Conservation (phyloP, 1,140 invertebrate genomes). For the Rhynchophorus ferrugineus region DNA sequence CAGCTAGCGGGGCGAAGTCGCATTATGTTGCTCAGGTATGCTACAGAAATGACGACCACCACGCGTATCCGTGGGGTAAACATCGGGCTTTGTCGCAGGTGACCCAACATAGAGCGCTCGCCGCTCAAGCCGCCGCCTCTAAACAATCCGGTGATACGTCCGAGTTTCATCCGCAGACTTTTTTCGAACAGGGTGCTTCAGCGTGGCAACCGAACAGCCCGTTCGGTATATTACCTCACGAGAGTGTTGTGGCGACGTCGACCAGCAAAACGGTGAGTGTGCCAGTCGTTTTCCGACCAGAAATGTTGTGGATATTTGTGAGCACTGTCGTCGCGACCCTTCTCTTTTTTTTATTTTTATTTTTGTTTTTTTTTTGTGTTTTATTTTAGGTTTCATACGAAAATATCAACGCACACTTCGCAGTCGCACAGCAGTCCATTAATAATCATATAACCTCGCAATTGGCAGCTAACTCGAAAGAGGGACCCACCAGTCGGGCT, state of each 20-base stretch:
- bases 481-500: constrained; percentile 36
- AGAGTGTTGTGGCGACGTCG: constrained; percentile 62
- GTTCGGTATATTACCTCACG: constrained; percentile 69
- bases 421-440: constrained; percentile 49
- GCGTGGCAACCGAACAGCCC: constrained; percentile 65
- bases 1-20: constrained; percentile 21
- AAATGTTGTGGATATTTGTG: too few species aligned
- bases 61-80: too few species aligned
- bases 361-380: too few species aligned
- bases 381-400: constrained; percentile 17
- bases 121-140: constrained; percentile 42
- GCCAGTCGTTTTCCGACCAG: too few species aligned
- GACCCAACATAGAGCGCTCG: constrained; percentile 44
- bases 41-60: background rate
- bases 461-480: constrained; percentile 46
- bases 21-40: constrained; percentile 28
- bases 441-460: constrained; percentile 54
- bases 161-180: constrained; percentile 48
- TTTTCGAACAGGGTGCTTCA: constrained; percentile 56
- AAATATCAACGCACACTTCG: constrained; percentile 48
- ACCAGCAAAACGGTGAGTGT: constrained; percentile 54
- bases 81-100: too few species aligned
- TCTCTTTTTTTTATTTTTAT: too few species aligned
- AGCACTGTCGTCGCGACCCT: too few species aligned
- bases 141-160: constrained; percentile 45